Conservation (phyloP, 2,888 invertebrate genomes). For the Pachycephus smyrnensis region DNA sequence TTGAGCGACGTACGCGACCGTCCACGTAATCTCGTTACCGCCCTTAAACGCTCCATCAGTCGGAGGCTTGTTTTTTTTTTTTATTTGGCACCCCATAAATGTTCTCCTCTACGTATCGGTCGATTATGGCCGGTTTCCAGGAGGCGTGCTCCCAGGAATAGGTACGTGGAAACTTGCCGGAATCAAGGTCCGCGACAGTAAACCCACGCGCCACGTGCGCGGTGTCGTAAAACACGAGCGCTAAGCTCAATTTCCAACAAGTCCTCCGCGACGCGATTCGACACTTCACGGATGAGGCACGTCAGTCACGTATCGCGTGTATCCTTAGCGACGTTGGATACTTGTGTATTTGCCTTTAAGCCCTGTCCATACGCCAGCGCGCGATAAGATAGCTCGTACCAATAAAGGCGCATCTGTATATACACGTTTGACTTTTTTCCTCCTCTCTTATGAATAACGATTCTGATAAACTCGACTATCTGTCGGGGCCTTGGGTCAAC, state of each 20-base stretch:
- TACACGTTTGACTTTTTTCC: not conserved
- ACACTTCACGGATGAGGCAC: not conserved
- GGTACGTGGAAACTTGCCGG: not conserved
- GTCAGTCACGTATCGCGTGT: not conserved
- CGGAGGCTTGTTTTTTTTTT: not conserved
- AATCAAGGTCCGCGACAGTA: not conserved
- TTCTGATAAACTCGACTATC: not conserved
- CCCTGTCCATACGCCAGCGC: not conserved
- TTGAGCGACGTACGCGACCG: not conserved
- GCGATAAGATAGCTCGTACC: constrained; percentile 9
- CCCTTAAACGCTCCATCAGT: not conserved
- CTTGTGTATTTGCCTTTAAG: not conserved
- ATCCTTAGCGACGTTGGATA: not conserved
- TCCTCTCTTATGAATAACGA: not conserved
- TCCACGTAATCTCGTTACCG: not conserved
- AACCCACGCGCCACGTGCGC: not conserved
- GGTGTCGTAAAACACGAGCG: not conserved
- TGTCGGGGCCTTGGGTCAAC: not conserved
- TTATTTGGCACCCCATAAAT: not conserved
- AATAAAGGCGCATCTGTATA: constrained; percentile 5
- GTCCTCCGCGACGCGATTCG: not conserved
- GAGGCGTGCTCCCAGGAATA: not conserved
- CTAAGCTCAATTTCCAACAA: not conserved
- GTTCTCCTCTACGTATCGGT: not conserved
- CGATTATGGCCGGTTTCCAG: not conserved